A percentile compares a stretch with the other conserved stretches of the same genome.
phyloP scores from a whole-genome alignment of 2,888 invertebrate species.

The Alloscopus bannaensis region DNA sequence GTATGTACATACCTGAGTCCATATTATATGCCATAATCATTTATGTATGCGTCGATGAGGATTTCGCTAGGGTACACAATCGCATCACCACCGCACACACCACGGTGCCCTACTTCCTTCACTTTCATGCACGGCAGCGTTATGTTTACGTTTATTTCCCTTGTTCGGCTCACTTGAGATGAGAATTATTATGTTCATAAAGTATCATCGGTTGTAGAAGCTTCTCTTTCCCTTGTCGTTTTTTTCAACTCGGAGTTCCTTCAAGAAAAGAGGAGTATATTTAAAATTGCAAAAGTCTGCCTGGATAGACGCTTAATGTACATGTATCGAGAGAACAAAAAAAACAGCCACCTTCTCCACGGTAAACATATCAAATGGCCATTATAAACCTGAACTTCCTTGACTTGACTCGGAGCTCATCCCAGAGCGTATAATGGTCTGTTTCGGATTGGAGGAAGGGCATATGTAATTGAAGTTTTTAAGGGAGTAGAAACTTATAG shows the following conservation, averaged over 20 bases:
- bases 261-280: too few species aligned
- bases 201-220: constrained; percentile 23
- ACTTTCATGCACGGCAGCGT: constrained; percentile 18
- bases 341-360: constrained; percentile 40
- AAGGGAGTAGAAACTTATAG: too few species aligned
- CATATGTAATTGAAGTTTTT: too few species aligned
- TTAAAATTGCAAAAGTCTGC: too few species aligned
- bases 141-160: constrained; percentile 20
- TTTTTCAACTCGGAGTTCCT: too few species aligned
- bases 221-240: neutral
- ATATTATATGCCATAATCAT: constrained; percentile 55
- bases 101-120: constrained; percentile 58
- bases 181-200: constrained; percentile 36
- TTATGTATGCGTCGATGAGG: constrained; percentile 60
- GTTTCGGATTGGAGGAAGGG: too few species aligned
- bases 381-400: constrained; percentile 38
- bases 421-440: neutral
- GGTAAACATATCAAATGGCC: constrained; percentile 55
- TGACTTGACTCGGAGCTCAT: neutral
- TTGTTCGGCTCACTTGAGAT: constrained; percentile 28
- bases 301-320: neutral
- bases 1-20: too few species aligned
- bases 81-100: constrained; percentile 7
- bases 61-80: constrained; percentile 17
- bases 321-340: constrained; percentile 7